Evolutionary conservation across 2,113 vertebrate species (phyloP).

Genomic region (Hippotragus niger): DNA sequence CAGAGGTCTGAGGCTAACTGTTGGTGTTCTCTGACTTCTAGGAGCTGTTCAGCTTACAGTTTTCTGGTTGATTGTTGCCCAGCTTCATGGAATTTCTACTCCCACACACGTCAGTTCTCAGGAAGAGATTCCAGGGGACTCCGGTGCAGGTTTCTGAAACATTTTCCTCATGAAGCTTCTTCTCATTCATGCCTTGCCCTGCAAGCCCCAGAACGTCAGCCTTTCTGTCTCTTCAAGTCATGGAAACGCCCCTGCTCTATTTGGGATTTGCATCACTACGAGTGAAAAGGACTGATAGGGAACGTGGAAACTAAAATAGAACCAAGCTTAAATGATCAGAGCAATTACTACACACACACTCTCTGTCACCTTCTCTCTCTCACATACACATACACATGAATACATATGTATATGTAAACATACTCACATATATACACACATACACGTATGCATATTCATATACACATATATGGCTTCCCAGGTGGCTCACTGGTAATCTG

Average conservation of each 20-base stretch:
- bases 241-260: neutral
- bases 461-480: neutral
- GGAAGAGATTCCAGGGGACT: neutral
- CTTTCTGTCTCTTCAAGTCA: neutral
- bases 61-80: neutral
- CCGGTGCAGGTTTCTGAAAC: neutral
- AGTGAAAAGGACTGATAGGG: neutral
- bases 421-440: neutral
- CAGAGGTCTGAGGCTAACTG: neutral
- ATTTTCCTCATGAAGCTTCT: neutral
- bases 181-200: neutral
- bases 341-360: neutral
- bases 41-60: neutral
- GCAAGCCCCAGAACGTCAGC: neutral
- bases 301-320: neutral
- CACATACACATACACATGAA: neutral
- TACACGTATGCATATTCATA: accelerated
- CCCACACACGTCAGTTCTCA: neutral
- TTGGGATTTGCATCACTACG: neutral
- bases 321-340: neutral
- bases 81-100: neutral
- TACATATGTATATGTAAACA: neutral
- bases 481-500: neutral
- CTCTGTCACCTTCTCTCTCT: neutral
- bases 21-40: neutral